A percentile compares a stretch with the other conserved stretches of the same genome.
Conservation (phyloP, 2,113 vertebrate genomes). For the Orcinus orca region DNA sequence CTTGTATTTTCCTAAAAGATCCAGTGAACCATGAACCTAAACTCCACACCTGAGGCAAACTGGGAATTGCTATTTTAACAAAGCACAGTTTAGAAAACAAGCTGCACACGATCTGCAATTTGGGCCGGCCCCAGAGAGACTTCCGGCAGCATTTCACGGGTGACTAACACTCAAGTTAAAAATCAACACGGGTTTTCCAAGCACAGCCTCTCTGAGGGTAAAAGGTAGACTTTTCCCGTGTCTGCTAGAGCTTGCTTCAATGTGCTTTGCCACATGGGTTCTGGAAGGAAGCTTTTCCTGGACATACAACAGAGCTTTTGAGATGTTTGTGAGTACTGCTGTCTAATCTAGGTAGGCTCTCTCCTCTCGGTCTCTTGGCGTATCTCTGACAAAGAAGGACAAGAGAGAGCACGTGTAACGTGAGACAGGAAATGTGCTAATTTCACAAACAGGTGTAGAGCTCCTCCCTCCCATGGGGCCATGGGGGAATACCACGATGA, state of each 20-base stretch:
- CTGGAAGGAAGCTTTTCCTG: not conserved
- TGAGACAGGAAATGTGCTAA: not conserved
- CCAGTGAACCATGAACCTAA: slow-evolving; percentile 56
- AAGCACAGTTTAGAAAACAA: slow-evolving; percentile 60
- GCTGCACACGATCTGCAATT: not conserved
- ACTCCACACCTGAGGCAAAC: slow-evolving; percentile 77
- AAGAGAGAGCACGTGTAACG: not conserved
- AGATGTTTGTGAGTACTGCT: not conserved
- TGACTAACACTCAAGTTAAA: slow-evolving; percentile 77
- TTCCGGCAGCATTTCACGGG: slow-evolving; percentile 63
- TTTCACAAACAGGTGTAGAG: not conserved
- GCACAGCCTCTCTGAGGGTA: slow-evolving; percentile 57
- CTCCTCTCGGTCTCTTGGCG: not conserved
- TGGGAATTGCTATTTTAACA: slow-evolving; percentile 50
- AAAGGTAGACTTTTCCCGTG: slow-evolving; percentile 58
- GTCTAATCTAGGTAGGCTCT: not conserved
- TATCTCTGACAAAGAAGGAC: not conserved
- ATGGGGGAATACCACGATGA: slow-evolving; percentile 7
- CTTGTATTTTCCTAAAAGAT: slow-evolving; percentile 77
- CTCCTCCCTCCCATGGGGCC: not conserved
- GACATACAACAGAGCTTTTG: not conserved
- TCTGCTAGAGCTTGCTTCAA: not conserved
- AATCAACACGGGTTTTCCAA: slow-evolving; percentile 77
- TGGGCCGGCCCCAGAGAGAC: slow-evolving; percentile 13
- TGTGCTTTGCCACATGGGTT: not conserved